A percentile compares a stretch with the other conserved stretches of the same genome.
Evolutionary conservation across 1,140 invertebrate genomes (phyloP).

Genomic region (Tetramorium parvispinum): DNA sequence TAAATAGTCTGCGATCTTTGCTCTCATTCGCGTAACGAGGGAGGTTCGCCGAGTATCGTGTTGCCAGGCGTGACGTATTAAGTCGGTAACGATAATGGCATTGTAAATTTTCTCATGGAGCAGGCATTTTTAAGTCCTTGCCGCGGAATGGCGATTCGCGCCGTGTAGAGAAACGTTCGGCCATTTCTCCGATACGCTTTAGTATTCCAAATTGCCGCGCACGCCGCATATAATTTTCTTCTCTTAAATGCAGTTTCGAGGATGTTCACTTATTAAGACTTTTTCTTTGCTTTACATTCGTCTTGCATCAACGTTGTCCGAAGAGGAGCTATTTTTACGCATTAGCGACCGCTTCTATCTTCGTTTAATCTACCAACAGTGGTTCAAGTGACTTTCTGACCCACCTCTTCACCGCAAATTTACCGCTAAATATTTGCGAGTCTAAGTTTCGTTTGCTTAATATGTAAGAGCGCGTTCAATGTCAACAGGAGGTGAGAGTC

Average conservation of each 20-base stretch:
- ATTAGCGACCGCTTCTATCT: constrained; percentile 5
- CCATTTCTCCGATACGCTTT: constrained; percentile 3
- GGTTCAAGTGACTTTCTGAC: not conserved
- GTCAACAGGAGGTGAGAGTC: constrained; percentile 38
- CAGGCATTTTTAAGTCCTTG: constrained; percentile 13
- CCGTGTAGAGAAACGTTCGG: not conserved
- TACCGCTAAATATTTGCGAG: constrained; percentile 18
- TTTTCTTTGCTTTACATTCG: not conserved
- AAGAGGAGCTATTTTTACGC: not conserved
- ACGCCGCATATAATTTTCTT: constrained; percentile 33
- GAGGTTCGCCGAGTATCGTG: constrained; percentile 1
- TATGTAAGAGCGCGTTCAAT: constrained; percentile 9
- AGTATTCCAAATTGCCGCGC: constrained; percentile 24
- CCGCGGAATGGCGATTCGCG: not conserved
- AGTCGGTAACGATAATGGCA: constrained; percentile 12
- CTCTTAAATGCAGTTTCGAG: constrained; percentile 11
- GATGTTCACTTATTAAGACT: not conserved
- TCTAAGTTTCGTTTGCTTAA: not conserved
- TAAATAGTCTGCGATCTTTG: not conserved
- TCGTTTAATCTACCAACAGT: not conserved
- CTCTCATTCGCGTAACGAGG: not conserved
- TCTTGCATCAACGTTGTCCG: not conserved
- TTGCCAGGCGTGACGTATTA: not conserved
- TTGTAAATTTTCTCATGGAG: constrained; percentile 9
- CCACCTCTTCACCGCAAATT: not conserved